Evolutionary conservation across 2,113 vertebrate species (phyloP), one percentile per base, ranked within the genome.

Genomic region (Phylloscopus trochiloides): DNA sequence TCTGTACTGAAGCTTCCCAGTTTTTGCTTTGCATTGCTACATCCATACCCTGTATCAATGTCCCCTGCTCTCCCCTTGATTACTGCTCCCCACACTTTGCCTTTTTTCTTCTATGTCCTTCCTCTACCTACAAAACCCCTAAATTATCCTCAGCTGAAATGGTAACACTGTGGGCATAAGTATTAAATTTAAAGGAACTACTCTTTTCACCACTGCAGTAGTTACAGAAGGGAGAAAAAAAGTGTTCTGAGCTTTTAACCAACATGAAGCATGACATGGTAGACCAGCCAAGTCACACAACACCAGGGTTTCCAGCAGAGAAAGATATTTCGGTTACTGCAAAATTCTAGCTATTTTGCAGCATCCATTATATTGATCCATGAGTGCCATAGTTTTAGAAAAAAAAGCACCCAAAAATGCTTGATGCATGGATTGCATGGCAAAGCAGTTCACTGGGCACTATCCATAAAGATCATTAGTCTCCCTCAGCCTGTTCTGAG

Each of bases 311-410:
- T 91, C 65, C 80, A 95, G 40, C 22, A 89, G 32, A 74, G 32
- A 86, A 95, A 81, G 34, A 43, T 38, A 67, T 72, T 91, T 93
- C 40, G 3, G 31, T 91, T 82, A n/a, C 57, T 65, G n/a, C 7
- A 93, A 48, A 85, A 87, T 79, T 74, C 57, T 81, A 78, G 36
- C 34, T 68, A 32, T 88, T 91, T 90, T 68, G 21, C 36, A 91
- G 24, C 73, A 77, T 55, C 72, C 26, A 28, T 81, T 74, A 59
- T 40, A 14, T 43, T 71, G 68, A 89, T 59, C 65, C 21, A 36
- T 31, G 15, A 80, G 31, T 45, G 20, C 66, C 81, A 80, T 86
- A 16, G 17, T 84, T 72, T 74, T 36, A 67, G 38, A 18, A 68
- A 83, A 83, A 43, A 86, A 83, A 80, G 15, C 4, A 3, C 55